Evolutionary conservation across 2,888 invertebrate species (phyloP).

Genomic region (Cephalotes varians): DNA sequence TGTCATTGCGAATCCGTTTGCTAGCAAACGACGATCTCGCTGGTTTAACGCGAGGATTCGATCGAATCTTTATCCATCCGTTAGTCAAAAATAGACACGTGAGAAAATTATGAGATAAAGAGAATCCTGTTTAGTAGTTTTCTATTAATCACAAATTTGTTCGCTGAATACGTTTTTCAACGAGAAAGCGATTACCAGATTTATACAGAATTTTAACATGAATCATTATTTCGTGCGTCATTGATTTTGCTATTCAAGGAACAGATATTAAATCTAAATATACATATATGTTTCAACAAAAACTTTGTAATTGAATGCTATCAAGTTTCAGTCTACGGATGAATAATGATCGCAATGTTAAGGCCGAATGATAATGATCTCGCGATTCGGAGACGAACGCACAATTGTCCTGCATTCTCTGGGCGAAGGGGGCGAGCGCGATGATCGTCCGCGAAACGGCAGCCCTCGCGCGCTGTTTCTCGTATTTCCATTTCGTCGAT

Average conservation of each 20-base stretch:
- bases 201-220: not conserved
- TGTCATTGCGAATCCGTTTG: conserved; percentile 70
- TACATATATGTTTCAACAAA: not conserved
- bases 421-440: conserved; percentile 22
- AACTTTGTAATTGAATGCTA: not conserved
- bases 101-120: conserved; percentile 1
- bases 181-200: not conserved
- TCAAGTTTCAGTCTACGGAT: conserved; percentile 14
- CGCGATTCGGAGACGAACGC: conserved; percentile 32
- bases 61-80: conserved; percentile 15
- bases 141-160: not conserved
- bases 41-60: not conserved
- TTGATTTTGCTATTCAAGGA: not conserved
- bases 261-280: not conserved
- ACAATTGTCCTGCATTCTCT: conserved; percentile 21
- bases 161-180: not conserved
- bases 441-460: conserved; percentile 53
- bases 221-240: not conserved
- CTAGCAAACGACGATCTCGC: conserved; percentile 29
- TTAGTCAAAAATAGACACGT: conserved; percentile 13
- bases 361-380: conserved; percentile 43
- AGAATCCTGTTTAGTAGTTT: not conserved
- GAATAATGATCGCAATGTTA: conserved; percentile 49
- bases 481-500: conserved; percentile 74
- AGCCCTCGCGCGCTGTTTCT: conserved; percentile 53